Evolutionary conservation across 2,797 vertebrate genomes (phyloP).

Genomic region (Urosaurus nigricauda): DNA sequence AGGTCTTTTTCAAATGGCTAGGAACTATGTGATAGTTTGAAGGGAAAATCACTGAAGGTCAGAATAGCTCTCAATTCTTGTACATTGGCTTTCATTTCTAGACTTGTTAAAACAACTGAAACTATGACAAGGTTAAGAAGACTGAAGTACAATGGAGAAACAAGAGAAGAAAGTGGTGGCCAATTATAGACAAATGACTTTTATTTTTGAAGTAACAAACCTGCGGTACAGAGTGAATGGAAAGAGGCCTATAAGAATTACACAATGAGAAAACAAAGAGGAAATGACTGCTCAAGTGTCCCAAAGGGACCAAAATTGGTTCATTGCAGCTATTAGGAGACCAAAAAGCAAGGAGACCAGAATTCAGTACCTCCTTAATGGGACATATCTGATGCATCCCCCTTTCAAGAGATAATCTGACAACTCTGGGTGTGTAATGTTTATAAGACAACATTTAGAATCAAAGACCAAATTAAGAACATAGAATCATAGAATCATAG

Average conservation of each 20-base stretch:
- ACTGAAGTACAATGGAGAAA: constrained; percentile 17
- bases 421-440: background rate
- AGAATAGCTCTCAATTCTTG: background rate
- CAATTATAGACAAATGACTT: constrained; percentile 19
- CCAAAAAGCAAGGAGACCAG: background rate
- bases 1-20: constrained; percentile 32
- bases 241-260: background rate
- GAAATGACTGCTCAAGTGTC: background rate
- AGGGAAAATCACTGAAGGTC: constrained; percentile 44
- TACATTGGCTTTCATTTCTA: constrained; percentile 48
- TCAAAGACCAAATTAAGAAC: background rate
- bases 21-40: constrained; percentile 49
- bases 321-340: background rate
- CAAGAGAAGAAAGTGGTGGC: constrained; percentile 45
- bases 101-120: constrained; percentile 51
- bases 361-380: background rate
- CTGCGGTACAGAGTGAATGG: background rate
- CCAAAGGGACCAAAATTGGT: background rate
- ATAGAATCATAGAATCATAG: no score
- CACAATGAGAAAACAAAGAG: background rate
- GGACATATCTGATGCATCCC: background rate
- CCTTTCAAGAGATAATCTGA: background rate
- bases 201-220: constrained; percentile 14
- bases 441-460: background rate
- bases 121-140: constrained; percentile 46